Evolutionary conservation across 2,888 invertebrate species (phyloP).

Genomic region (Gasteruption jaculator): DNA sequence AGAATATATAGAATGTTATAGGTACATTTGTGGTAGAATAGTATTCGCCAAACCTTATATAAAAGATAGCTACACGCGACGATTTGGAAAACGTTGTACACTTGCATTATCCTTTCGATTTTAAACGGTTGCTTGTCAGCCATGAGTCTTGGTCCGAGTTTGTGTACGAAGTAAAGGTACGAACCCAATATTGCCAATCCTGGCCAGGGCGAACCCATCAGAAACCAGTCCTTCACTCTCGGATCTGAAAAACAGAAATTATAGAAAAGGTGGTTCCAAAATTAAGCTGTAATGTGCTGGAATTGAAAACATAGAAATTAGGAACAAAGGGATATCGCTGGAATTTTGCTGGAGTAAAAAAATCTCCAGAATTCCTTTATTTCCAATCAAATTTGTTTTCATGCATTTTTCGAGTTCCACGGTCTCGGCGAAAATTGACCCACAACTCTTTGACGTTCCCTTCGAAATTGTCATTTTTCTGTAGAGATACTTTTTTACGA

Average conservation of each 20-base stretch:
- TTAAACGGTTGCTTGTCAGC: constrained; percentile 62
- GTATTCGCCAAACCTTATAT: no score
- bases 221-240: constrained; percentile 62
- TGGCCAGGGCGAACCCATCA: constrained; percentile 66
- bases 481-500: no score
- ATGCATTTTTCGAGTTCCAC: no score
- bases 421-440: no score
- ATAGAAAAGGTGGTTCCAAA: no score
- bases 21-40: no score
- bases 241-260: constrained; percentile 52
- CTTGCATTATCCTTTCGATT: constrained; percentile 61
- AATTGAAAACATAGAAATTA: constrained; percentile 1
- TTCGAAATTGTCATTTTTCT: no score
- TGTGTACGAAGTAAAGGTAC: constrained; percentile 68
- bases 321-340: not conserved
- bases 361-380: no score
- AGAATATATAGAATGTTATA: no score
- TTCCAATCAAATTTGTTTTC: no score
- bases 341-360: no score
- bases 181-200: constrained; percentile 54
- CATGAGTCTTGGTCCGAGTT: constrained; percentile 72
- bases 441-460: no score
- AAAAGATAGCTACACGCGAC: constrained; percentile 57
- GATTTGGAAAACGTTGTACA: constrained; percentile 69
- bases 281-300: not conserved